These are phyloP conservation scores for Smittia aterrima DNA, from an alignment of 2,888 invertebrate genomes.

Conservation along the genomic window DNA sequence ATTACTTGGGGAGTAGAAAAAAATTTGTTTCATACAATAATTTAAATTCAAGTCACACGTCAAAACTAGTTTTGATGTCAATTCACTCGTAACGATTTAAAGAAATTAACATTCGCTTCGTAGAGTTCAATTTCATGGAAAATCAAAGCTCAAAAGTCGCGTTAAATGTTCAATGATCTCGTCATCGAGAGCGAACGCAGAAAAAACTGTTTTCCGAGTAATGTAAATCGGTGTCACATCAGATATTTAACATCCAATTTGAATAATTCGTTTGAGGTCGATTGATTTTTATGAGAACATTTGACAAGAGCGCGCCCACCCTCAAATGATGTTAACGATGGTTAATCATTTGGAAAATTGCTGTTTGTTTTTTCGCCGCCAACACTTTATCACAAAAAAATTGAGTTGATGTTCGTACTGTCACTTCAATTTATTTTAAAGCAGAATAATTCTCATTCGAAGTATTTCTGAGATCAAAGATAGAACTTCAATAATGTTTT, in stretches of 20 bases:
- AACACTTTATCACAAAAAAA: background rate
- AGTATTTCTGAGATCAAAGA: no score
- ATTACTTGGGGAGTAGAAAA: no score
- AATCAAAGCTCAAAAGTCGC: no score
- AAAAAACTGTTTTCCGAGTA: no score
- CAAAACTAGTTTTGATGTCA: no score
- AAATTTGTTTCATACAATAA: no score
- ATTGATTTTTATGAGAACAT: constrained; percentile 34
- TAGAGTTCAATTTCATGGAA: no score
- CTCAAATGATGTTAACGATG: constrained; percentile 1
- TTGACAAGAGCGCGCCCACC: constrained; percentile 2
- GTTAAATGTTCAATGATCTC: background rate
- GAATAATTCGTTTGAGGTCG: constrained; percentile 36
- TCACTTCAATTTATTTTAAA: background rate
- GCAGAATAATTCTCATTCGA: no score
- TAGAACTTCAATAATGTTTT: no score
- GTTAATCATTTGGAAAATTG: constrained; percentile 41
- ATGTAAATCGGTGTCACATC: constrained; percentile 13
- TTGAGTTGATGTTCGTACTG: background rate
- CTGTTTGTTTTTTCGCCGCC: constrained; percentile 17
- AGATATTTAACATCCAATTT: constrained; percentile 34
- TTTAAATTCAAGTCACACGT: no score
- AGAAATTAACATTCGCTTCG: no score
- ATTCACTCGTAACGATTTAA: no score
- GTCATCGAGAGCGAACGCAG: background rate